These are phyloP conservation scores for Anthonomus grandis DNA, from an alignment of 1,140 invertebrate genomes.

Conservation along the genomic window DNA sequence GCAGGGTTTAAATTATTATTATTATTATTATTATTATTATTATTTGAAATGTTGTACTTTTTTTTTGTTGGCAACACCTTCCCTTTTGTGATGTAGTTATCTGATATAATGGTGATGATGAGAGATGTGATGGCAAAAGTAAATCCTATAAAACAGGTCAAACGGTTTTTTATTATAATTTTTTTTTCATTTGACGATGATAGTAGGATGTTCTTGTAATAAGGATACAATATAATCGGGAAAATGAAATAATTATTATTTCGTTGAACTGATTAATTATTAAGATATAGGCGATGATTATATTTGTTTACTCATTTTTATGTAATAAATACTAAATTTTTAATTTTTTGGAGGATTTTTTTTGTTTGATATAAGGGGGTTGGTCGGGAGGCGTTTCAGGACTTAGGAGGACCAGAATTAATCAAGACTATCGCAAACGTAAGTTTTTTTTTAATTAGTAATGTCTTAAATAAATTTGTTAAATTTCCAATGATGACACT, in stretches of 20 bases:
- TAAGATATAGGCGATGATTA: conserved; percentile 18
- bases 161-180: conserved; percentile 9
- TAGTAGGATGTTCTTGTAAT: too few species aligned
- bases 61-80: too few species aligned
- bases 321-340: conserved; percentile 27
- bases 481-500: conserved; percentile 8
- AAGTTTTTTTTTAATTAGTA: too few species aligned
- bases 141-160: conserved; percentile 11
- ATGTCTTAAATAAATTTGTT: too few species aligned
- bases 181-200: neutral
- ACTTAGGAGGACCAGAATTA: too few species aligned
- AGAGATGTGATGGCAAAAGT: too few species aligned
- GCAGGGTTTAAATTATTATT: conserved; percentile 16
- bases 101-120: too few species aligned
- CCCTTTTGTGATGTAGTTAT: too few species aligned
- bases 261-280: too few species aligned
- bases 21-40: conserved; percentile 2
- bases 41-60: neutral
- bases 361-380: too few species aligned
- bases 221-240: neutral
- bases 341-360: conserved; percentile 10
- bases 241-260: neutral
- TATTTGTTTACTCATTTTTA: conserved; percentile 25
- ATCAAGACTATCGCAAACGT: too few species aligned
- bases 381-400: too few species aligned